Percentiles rank a stretch among this genome's conserved stretches.
Evolutionary conservation across 1,140 invertebrate genomes (phyloP).

Genomic region (Magallana gigas): DNA sequence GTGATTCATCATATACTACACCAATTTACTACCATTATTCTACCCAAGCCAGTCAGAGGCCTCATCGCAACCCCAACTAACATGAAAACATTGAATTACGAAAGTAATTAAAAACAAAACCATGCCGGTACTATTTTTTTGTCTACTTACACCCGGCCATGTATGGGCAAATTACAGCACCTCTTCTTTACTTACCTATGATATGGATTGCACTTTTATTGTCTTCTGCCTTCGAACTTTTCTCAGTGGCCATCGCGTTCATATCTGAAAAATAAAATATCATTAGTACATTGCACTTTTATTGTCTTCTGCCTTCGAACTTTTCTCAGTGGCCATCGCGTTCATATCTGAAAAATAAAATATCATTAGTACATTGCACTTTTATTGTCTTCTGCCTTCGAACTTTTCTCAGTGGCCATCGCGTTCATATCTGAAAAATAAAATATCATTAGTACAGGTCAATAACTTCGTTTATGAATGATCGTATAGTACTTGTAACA

Average conservation of each 20-base stretch:
- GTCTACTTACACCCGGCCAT: no score
- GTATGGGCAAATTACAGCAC: no score
- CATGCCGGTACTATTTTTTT: no score
- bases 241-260: not conserved
- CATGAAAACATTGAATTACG: no score
- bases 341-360: not conserved
- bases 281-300: conserved; percentile 8
- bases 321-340: not conserved
- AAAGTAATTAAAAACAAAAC: no score
- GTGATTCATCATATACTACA: no score
- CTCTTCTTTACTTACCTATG: not conserved
- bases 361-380: not conserved
- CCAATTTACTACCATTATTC: no score
- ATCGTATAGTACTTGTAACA: no score
- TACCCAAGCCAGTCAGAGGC: no score
- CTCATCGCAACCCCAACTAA: no score
- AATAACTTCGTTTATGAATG: no score
- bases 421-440: not conserved
- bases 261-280: not conserved
- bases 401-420: not conserved
- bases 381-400: conserved; percentile 8
- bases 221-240: not conserved
- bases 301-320: not conserved
- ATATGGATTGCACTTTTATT: conserved; percentile 22
- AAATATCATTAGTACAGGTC: not conserved